These are phyloP conservation scores for Monomorium pharaonis DNA, from an alignment of 1,140 invertebrate species.

Conservation along the genomic window DNA sequence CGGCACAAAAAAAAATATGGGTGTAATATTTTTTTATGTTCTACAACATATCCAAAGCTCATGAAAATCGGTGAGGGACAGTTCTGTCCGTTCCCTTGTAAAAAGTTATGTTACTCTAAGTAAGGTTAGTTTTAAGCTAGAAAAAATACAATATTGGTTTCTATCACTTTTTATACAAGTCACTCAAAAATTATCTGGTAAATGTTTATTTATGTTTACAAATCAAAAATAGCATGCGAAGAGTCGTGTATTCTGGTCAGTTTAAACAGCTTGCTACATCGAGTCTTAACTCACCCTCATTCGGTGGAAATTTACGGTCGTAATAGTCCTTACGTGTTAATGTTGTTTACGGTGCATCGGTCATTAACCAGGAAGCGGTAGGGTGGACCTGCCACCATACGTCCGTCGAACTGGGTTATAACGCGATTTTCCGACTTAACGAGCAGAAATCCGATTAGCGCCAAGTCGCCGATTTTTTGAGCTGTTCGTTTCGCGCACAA, in stretches of 20 bases:
- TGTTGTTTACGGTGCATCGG: conserved; percentile 9
- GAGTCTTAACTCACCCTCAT: background rate
- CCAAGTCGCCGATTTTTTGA: conserved; percentile 54
- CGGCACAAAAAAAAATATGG: too few species aligned
- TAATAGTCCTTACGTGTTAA: background rate
- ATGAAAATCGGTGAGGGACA: too few species aligned
- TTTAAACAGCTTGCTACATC: background rate
- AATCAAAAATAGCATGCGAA: background rate
- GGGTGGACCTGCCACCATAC: conserved; percentile 1
- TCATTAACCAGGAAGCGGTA: conserved; percentile 9
- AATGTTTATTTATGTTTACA: background rate
- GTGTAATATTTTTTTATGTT: too few species aligned
- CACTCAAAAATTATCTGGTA: background rate
- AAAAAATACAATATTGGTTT: background rate
- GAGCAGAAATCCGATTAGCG: conserved; percentile 66
- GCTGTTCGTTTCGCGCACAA: background rate
- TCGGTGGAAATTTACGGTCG: background rate
- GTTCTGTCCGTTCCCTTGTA: too few species aligned
- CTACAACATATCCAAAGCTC: too few species aligned
- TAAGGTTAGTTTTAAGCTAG: too few species aligned
- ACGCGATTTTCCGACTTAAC: conserved; percentile 69
- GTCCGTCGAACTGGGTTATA: conserved; percentile 67
- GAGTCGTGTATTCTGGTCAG: background rate
- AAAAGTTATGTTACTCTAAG: too few species aligned
- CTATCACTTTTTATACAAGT: background rate